Evolutionary conservation across 2,113 vertebrate species (phyloP).

Genomic region (Struthidea cinerea): DNA sequence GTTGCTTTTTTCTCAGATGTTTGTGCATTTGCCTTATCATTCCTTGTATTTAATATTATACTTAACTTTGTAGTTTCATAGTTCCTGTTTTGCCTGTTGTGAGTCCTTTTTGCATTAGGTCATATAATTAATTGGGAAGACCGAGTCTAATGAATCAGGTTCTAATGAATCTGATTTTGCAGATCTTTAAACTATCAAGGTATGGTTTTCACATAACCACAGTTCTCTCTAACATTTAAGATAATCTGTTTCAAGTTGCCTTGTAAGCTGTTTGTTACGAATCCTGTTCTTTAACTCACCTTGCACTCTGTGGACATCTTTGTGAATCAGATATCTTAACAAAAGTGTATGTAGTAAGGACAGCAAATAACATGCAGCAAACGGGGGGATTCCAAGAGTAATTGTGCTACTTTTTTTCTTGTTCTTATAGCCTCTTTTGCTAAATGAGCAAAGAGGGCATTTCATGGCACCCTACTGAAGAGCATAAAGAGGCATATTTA

Average conservation of each 20-base stretch:
- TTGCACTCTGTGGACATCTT: neutral
- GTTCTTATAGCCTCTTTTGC: neutral
- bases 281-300: neutral
- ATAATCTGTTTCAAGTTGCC: neutral
- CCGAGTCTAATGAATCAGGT: neutral
- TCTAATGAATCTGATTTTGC: neutral
- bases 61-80: neutral
- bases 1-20: neutral
- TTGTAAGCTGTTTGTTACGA: neutral
- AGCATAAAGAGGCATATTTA: neutral
- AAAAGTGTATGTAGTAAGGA: neutral
- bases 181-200: neutral
- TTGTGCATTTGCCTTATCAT: neutral
- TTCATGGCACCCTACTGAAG: neutral
- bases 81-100: neutral
- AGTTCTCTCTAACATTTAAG: neutral
- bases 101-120: neutral
- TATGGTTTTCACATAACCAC: neutral
- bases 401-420: neutral
- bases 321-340: neutral
- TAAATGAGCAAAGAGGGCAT: neutral
- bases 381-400: neutral
- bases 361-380: neutral
- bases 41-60: neutral
- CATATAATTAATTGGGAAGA: neutral